Base-by-base conservation (phyloP, 2,888 invertebrate species). In the Lasioglossum zephyrum region DNA sequence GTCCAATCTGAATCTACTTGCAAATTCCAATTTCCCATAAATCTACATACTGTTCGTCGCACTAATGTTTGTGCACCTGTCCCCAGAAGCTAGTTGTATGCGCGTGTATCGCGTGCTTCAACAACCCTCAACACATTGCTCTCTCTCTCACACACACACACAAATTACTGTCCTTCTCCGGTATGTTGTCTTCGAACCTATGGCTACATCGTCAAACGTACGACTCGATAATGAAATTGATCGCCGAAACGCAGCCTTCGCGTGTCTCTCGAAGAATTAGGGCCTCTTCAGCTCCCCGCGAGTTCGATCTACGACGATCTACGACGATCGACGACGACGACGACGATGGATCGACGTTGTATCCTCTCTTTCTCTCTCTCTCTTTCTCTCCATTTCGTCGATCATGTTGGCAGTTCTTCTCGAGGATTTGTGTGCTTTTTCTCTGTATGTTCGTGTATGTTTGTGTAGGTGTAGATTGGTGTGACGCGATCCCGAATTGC, bases 61-160 rank as follows among this genome's bases (percentile, higher is more conserved):
- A n/a, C 57, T n/a, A 11, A 57, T 11, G 57, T n/a, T 57, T n/a
- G n/a, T 1, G n/a, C n/a, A n/a, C n/a, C n/a, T n/a, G 57, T n/a
- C 57, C n/a, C n/a, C 57, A n/a, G 9, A 57, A 57, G 22, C 4
- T 57, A n/a, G n/a, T 9, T 57, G n/a, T 90, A 83, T 80, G 57
- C 79, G 41, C 79, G 66, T 75, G 77, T 79, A 49, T 77, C 77
- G 22, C 66, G 36, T 86, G 53, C 83, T 31, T 57, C 57, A 26
- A 31, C 22, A 44, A 72, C 57, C 57, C 31, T 63, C 73, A 49
- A 75, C 18, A 31, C 79, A n/a, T 44, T 4, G 5, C 39, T 11
- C n/a, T 49, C 66, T 4, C 49, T 57, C 79, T 9, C 26, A 31
- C 63, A 63, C 31, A 31, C 63, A 31, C 31, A 63, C 31, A 63